A percentile compares a stretch with the other conserved stretches of the same genome.
Evolutionary conservation across 2,888 invertebrate species (phyloP).

Genomic region (Sinhomidia bicolor): DNA sequence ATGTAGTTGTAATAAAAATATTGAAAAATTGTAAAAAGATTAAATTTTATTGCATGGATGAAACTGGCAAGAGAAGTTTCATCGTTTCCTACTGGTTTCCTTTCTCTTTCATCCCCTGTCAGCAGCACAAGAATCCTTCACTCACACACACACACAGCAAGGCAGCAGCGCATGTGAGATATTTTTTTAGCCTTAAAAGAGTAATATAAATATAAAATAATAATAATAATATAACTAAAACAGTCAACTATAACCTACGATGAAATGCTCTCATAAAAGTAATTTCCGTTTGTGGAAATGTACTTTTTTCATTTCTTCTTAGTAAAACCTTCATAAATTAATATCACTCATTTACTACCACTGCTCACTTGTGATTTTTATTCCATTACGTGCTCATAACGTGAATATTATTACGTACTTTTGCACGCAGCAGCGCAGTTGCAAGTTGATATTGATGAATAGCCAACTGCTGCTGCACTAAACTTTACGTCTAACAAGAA

Average conservation of each 20-base stretch:
- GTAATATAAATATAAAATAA: neutral
- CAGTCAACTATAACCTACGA: slow-evolving; percentile 28
- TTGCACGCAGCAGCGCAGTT: neutral
- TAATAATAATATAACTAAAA: neutral
- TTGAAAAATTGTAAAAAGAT: slow-evolving; percentile 1
- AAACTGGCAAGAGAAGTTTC: slow-evolving; percentile 22
- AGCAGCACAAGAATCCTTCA: neutral
- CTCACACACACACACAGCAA: neutral
- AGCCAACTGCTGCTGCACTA: neutral
- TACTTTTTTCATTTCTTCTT: neutral
- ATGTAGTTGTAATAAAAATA: neutral
- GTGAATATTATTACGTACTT: neutral
- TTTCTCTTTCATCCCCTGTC: neutral
- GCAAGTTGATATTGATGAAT: neutral
- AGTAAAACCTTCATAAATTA: slow-evolving; percentile 51
- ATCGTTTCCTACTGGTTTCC: slow-evolving; percentile 12
- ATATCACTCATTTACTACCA: slow-evolving; percentile 33
- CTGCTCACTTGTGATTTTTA: neutral
- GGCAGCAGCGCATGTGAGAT: neutral
- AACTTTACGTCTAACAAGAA: neutral
- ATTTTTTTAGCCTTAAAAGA: slow-evolving; percentile 6
- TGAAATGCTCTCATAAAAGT: slow-evolving; percentile 62
- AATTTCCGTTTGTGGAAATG: slow-evolving; percentile 60
- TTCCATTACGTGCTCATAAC: slow-evolving; percentile 9
- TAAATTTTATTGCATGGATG: slow-evolving; percentile 27